Base-by-base conservation (phyloP, 2,797 vertebrate species). In the Diceros bicornis region DNA sequence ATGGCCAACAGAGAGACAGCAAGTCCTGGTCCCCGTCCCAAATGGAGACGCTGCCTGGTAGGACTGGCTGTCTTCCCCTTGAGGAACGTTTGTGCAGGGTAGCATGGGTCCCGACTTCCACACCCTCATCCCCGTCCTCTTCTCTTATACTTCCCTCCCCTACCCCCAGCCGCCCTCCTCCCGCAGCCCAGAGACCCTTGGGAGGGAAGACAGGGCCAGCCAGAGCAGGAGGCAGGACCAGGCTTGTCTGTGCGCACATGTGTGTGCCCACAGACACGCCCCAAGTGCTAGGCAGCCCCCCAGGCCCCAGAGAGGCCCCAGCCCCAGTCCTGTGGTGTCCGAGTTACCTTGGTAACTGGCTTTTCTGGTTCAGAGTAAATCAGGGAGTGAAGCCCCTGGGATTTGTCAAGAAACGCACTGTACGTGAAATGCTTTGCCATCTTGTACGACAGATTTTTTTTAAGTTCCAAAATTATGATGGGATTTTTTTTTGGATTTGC, bases 331-430 rank as follows among this genome's bases (percentile, higher is more conserved):
- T 89, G 52, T 95, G 97, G 57, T 96, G 77, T 97, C 97, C 89
- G 0, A 0, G 98, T 98, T 98, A 97, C 98, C 95, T 98, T 97
- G 96, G 98, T 97, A 98, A 98, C 98, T 2, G 1, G 96, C 88
- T 95, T 98, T 97, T 95, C 72, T 98, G 98, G 95, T 97, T 93
- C 97, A 97, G 96, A 97, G 87, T 96, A 88, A 79, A 94, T 78
- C 44, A 69, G 75, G 83, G 62, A 96, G 95, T 68, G 91, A 96
- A 98, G 96, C 68, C 97, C 94, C 96, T 50, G 90, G 96, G 95
- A 95, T 91, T 96, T 98, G 97, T 88, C 52, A 96, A 97, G 92
- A 98, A 98, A 98, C 12, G 52, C 98, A 98, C 2, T 97, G 97
- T 97, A 98, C 95, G 23, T 97, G 97, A 97, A 96, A 98, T 98